phyloP scores from a whole-genome alignment of 2,113 vertebrate genomes.

The Hiodon alosoides region DNA sequence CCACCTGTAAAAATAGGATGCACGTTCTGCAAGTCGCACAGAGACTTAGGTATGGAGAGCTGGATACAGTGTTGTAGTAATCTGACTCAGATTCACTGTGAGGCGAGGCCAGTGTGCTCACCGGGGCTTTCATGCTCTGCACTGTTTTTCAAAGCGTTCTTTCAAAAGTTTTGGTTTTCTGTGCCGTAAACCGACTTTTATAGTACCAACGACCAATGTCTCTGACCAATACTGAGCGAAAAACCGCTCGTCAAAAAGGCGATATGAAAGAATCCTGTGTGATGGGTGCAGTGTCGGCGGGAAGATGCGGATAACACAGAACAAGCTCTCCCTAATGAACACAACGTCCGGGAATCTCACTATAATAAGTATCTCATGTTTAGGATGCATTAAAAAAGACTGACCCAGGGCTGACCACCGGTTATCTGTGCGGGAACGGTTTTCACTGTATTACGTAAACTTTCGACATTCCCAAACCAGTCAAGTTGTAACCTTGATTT shows the following conservation, averaged over 20 bases:
- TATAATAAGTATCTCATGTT: too few relatives aligned
- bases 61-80: neutral
- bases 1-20: slow-evolving; percentile 44
- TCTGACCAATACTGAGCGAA: neutral
- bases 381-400: too few relatives aligned
- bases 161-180: neutral
- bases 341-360: too few relatives aligned
- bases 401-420: too few relatives aligned
- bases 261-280: neutral
- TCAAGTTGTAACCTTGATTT: neutral
- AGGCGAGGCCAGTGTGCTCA: neutral
- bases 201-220: neutral
- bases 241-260: too few relatives aligned
- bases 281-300: neutral
- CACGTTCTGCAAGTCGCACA: neutral
- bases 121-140: neutral
- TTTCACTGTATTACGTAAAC: slow-evolving; percentile 28
- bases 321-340: too few relatives aligned
- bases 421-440: neutral
- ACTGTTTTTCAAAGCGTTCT: too few relatives aligned
- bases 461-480: neutral
- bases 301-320: too few relatives aligned
- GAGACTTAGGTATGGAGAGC: neutral
- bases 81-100: neutral
- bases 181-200: neutral